phyloP scores from a whole-genome alignment of 2,888 invertebrate genomes.

The Syritta pipiens region DNA sequence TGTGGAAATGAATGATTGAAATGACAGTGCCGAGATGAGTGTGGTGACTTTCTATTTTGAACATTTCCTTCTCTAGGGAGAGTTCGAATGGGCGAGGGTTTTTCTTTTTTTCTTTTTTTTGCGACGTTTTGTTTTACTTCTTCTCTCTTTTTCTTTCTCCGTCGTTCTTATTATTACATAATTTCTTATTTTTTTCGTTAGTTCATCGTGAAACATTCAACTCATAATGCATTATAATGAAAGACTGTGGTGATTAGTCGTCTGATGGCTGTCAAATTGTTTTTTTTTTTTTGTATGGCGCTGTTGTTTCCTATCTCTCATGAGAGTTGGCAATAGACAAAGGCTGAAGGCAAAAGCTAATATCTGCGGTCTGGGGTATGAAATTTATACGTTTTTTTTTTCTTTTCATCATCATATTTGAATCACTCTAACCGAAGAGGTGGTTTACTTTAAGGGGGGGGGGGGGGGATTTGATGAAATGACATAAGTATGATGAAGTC shows the following conservation, averaged over 20 bases:
- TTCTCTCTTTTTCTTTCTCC: neutral
- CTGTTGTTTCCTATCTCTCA: too few relatives aligned
- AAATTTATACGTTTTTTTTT: neutral
- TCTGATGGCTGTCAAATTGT: slow-evolving; percentile 11
- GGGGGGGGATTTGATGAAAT: slow-evolving; percentile 2
- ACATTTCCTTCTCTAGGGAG: neutral
- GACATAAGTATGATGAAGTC: neutral
- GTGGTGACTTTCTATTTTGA: slow-evolving; percentile 44
- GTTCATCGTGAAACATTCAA: slow-evolving; percentile 13
- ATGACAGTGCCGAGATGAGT: slow-evolving; percentile 31
- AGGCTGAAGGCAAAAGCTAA: neutral
- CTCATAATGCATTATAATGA: slow-evolving; percentile 10
- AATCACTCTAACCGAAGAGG: neutral
- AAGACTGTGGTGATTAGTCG: slow-evolving; percentile 12
- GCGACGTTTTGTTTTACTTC: neutral
- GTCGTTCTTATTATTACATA: neutral
- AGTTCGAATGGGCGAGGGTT: neutral
- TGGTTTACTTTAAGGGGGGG: slow-evolving; percentile 5
- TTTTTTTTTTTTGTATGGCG: neutral
- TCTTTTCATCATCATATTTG: neutral
- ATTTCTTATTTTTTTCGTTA: slow-evolving; percentile 9
- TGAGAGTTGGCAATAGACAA: too few relatives aligned
- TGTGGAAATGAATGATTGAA: slow-evolving; percentile 48
- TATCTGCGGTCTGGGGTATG: neutral
- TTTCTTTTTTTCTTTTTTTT: neutral